Percentiles rank a stretch among this genome's conserved stretches.
Conservation (phyloP, 2,113 vertebrate genomes). For the Larimichthys crocea region DNA sequence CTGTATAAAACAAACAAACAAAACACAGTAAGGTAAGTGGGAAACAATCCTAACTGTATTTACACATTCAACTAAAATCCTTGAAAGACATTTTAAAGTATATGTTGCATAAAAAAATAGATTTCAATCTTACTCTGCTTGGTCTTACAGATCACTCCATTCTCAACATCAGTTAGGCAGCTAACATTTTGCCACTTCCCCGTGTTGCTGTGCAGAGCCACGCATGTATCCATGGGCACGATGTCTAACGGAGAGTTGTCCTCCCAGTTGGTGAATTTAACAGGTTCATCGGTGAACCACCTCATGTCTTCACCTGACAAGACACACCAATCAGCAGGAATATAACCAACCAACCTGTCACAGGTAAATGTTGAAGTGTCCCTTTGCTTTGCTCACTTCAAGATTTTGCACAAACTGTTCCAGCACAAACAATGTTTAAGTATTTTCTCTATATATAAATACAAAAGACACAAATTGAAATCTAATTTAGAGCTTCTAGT, state of each 20-base stretch:
- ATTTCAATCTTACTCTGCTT: constrained; percentile 79
- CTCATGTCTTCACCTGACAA: constrained; percentile 84
- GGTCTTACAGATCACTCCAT: constrained; percentile 87
- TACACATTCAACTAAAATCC: not conserved
- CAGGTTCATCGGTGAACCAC: constrained; percentile 83
- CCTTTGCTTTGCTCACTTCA: not conserved
- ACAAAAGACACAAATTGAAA: not conserved
- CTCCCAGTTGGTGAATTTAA: constrained; percentile 88
- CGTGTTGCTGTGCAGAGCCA: constrained; percentile 82
- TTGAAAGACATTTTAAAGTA: not conserved
- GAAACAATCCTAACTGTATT: not conserved
- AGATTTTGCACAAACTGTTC: not conserved
- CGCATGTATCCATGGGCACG: constrained; percentile 83
- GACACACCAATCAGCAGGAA: constrained; percentile 22
- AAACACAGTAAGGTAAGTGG: constrained; percentile 26
- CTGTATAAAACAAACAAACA: constrained; percentile 48
- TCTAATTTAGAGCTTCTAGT: not conserved
- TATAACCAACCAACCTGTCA: not conserved
- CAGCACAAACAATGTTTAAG: not conserved
- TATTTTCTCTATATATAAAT: not conserved
- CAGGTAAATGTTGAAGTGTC: not conserved
- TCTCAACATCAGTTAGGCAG: constrained; percentile 82
- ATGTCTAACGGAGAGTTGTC: constrained; percentile 58
- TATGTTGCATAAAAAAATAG: not conserved
- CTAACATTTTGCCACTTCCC: constrained; percentile 88